phyloP scores from a whole-genome alignment of 2,797 vertebrate genomes.

The Chelon auratus region DNA sequence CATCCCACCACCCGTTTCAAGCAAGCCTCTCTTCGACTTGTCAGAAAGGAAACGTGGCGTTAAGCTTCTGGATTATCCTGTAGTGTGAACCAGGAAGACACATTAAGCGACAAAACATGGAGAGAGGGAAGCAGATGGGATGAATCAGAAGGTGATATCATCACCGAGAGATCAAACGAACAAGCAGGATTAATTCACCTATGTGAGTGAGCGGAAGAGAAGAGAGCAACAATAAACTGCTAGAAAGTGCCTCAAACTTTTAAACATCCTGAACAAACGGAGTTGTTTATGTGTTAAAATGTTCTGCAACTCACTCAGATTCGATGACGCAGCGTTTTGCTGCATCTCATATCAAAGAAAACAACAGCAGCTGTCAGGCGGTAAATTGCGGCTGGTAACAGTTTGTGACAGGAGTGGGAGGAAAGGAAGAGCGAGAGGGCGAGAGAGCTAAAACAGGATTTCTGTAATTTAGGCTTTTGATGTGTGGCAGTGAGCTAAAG shows the following conservation, averaged over 20 bases:
- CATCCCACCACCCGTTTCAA: slow-evolving; percentile 18
- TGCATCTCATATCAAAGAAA: slow-evolving; percentile 64
- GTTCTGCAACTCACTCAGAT: slow-evolving; percentile 46
- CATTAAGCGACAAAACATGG: slow-evolving; percentile 26
- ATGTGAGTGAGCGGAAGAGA: slow-evolving; percentile 21
- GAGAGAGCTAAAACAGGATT: slow-evolving; percentile 61
- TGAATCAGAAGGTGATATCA: slow-evolving; percentile 8
- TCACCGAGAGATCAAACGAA: slow-evolving; percentile 21
- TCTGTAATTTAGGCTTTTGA: slow-evolving; percentile 65
- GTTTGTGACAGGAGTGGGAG: slow-evolving; percentile 71
- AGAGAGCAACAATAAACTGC: slow-evolving; percentile 25
- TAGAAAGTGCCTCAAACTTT: slow-evolving; percentile 39
- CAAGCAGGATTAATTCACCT: slow-evolving; percentile 17
- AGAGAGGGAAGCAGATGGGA: slow-evolving; percentile 11
- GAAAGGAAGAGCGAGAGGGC: slow-evolving; percentile 55
- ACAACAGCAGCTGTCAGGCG: slow-evolving; percentile 67
- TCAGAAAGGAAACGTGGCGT: slow-evolving; percentile 23
- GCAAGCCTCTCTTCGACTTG: neutral
- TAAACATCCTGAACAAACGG: slow-evolving; percentile 28
- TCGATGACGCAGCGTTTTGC: slow-evolving; percentile 66
- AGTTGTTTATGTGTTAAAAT: slow-evolving; percentile 48
- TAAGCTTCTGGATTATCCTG: slow-evolving; percentile 32
- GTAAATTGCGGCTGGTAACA: slow-evolving; percentile 65
- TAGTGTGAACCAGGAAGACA: slow-evolving; percentile 12
- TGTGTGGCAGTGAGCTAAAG: slow-evolving; percentile 56